Evolutionary conservation across 92 coral and sea anemone genomes (phyloP), one percentile per base, ranked within the genome.

Genomic region (Porites evermanni): DNA sequence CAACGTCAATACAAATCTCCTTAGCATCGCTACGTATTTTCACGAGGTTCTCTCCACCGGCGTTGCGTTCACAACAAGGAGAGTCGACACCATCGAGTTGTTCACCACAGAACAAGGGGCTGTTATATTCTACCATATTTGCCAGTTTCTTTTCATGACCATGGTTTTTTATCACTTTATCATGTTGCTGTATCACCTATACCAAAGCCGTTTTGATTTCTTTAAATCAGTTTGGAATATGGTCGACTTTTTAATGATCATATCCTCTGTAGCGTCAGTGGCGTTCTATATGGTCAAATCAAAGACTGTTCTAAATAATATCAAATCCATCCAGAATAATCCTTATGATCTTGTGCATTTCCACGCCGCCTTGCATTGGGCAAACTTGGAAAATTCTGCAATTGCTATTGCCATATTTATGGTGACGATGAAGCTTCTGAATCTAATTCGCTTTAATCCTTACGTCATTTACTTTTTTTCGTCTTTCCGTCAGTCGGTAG

Each of bases 391-490:
- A 66, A 81, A 86, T 11, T 75, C 64, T 29, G 82, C 90, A 0
- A 80, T 76, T 24, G 78, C 93, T 9, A 10, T 86, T 7, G 88
- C 82, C 7, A 72, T 90, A 12, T 90, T 90, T 18, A 74, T 81
- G 17, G 84, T 84, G 1, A 90, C 90, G 0, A 11, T 90, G 2
- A 90, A 90, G 68, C 77, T 86, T n/a, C 70, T 90, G 12, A 75
- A 90, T 59, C 64, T 86, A 1, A 90, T 86, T 19, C 90, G 93
- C 0, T 75, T 86, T 12, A 86, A 90, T 68, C 88, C 90, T 47
- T 84, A 86, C 54, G 90, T 90, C 3, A 80, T 90, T 24, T 74
- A 20, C 50, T 14, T 90, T 12, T 75, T 86, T 26, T 75, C 87
- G 11, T 81, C 87, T 72, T 72, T 90, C 70, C 64, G 85, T 5